These are phyloP conservation scores for Drosophila athabasca DNA, from an alignment of 1,140 invertebrate genomes.

Conservation along the genomic window DNA sequence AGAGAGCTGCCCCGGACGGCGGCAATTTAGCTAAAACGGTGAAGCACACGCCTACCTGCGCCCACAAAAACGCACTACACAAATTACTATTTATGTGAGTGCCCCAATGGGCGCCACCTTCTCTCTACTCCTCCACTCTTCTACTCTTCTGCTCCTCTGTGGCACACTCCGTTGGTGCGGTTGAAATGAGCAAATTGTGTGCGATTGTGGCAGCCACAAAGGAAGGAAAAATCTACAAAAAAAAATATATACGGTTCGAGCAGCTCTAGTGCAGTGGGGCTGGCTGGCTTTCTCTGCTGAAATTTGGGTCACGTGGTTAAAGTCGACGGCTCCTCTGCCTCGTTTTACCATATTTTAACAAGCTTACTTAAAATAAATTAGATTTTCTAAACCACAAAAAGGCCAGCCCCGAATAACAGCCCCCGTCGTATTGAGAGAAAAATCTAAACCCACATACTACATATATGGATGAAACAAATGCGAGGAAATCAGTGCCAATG, in stretches of 20 bases:
- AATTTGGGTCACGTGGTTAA: slow-evolving; percentile 75
- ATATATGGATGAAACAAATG: slow-evolving; percentile 68
- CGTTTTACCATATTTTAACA: slow-evolving; percentile 34
- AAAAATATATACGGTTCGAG: slow-evolving; percentile 46
- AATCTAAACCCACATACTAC: slow-evolving; percentile 37
- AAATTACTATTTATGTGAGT: slow-evolving; percentile 80
- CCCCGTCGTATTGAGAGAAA: slow-evolving; percentile 27
- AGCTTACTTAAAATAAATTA: slow-evolving; percentile 79
- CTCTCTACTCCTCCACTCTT: background rate
- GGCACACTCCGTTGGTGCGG: slow-evolving; percentile 55
- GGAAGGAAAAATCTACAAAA: slow-evolving; percentile 28
- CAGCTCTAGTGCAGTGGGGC: slow-evolving; percentile 32
- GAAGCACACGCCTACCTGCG: slow-evolving; percentile 73
- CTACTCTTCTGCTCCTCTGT: background rate
- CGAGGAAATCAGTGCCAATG: slow-evolving; percentile 76
- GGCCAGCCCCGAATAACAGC: slow-evolving; percentile 7
- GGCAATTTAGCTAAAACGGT: slow-evolving; percentile 81
- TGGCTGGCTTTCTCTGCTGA: slow-evolving; percentile 50
- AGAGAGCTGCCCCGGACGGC: slow-evolving; percentile 62
- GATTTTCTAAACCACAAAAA: slow-evolving; percentile 72
- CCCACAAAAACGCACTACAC: slow-evolving; percentile 76
- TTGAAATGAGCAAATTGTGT: slow-evolving; percentile 80
- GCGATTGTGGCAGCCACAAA: slow-evolving; percentile 65
- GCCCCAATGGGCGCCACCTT: slow-evolving; percentile 33
- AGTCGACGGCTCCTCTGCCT: slow-evolving; percentile 11